Conservation (phyloP, 2,888 invertebrate species). For the Petrophora chlorosata region DNA sequence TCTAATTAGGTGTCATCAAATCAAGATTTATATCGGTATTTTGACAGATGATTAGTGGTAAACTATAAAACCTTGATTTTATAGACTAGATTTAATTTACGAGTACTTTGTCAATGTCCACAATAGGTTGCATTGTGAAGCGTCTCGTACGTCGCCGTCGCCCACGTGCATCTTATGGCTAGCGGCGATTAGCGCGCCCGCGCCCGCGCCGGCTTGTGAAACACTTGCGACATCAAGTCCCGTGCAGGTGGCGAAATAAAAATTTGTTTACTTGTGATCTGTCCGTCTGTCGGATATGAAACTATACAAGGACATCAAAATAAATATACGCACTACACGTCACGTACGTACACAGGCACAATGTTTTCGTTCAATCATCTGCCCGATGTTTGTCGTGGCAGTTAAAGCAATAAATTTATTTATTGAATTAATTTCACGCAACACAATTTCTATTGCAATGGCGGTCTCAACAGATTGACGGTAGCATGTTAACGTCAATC, state of each 20-base stretch:
- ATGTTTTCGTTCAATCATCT: slow-evolving; percentile 20
- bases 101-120: slow-evolving; percentile 45
- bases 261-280: background rate
- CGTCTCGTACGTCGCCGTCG: slow-evolving; percentile 30
- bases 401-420: slow-evolving; percentile 27
- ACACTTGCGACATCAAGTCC: slow-evolving; percentile 34
- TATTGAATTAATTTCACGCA: slow-evolving; percentile 27
- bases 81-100: slow-evolving; percentile 41
- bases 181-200: slow-evolving; percentile 32
- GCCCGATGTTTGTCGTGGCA: slow-evolving; percentile 29
- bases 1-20: slow-evolving; percentile 3
- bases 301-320: background rate
- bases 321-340: slow-evolving; percentile 1
- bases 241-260: slow-evolving; percentile 28
- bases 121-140: slow-evolving; percentile 38
- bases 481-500: slow-evolving; percentile 8
- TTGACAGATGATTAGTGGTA: slow-evolving; percentile 11
- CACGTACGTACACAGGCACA: slow-evolving; percentile 3
- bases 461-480: background rate
- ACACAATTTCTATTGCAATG: slow-evolving; percentile 9
- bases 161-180: slow-evolving; percentile 45
- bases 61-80: slow-evolving; percentile 29
- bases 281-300: background rate
- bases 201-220: slow-evolving; percentile 36
- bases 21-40: slow-evolving; percentile 5